Evolutionary conservation across 1,140 invertebrate genomes (phyloP), one percentile per base, ranked within the genome.

Genomic region (Drosophila nigromelanica): DNA sequence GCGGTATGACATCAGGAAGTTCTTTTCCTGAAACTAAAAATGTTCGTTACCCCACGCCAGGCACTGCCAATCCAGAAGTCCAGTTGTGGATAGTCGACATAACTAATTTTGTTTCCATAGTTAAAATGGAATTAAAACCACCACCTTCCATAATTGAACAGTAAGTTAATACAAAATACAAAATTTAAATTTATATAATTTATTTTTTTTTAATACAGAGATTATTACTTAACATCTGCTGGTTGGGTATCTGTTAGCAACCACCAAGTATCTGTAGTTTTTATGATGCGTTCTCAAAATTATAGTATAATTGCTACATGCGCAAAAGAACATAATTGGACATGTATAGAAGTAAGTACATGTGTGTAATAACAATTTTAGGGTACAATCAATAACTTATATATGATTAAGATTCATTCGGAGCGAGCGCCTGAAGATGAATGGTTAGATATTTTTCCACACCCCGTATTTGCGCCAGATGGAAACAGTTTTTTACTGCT

Each of bases 241-340:
- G 94, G 95, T 56, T 99, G 98, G 98, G 94, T 97, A 54, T 95
- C 96, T 73, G 73, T 80, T 60, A 91, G 93, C 52, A 95, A 95
- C 86, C 92, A 92, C 58, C 94, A 97, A 85, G 93, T 98, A 48
- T 94, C 96, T 14, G 95, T 97, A 5, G 95, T 97, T 18, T 98
- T 97, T 96, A 96, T 98, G 94, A 97, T 97, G 80, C 94, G 98
- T 74, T 95, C 96, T 37, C 98, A 99, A 92, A 99, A 98, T 92
- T 93, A 96, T 39, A 96, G 95, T 74, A 93, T 97, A 43, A 94
- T 97, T 52, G 96, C 96, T 42, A 94, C 96, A 33, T 99, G 98
- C 91, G 94, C 94, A 12, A 93, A 94, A 5, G 50, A 81, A n/a
- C 94, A 95, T 3, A 94, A 94, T 76, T 98, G 97, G 96, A 95